These are phyloP conservation scores for Orchesellides sinensis DNA, from an alignment of 2,888 invertebrate species.

Conservation along the genomic window DNA sequence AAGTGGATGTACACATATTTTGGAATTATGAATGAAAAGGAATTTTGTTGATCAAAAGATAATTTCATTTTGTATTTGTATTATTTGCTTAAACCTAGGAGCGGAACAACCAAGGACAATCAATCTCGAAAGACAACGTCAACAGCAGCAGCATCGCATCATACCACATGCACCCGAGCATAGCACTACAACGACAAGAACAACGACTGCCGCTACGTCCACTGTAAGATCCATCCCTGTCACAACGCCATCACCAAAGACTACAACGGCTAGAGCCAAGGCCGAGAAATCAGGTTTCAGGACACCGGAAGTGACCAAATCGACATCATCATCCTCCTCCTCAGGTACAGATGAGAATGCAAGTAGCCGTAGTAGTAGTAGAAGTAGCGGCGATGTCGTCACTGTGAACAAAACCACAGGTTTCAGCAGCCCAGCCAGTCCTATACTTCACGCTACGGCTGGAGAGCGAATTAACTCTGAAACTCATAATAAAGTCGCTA, in stretches of 20 bases:
- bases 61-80: slow-evolving; percentile 13
- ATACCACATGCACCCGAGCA: slow-evolving; percentile 40
- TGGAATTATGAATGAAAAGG: background rate
- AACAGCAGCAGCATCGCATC: slow-evolving; percentile 53
- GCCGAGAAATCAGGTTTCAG: slow-evolving; percentile 45
- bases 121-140: slow-evolving; percentile 49
- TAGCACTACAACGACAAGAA: slow-evolving; percentile 24
- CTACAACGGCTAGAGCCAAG: slow-evolving; percentile 18
- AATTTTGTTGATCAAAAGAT: background rate
- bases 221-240: slow-evolving; percentile 11
- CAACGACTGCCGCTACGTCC: slow-evolving; percentile 12
- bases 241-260: slow-evolving; percentile 1
- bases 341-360: background rate
- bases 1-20: background rate
- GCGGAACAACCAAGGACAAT: slow-evolving; percentile 66
- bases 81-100: slow-evolving; percentile 58
- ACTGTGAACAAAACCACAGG: slow-evolving; percentile 1
- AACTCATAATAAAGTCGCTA: slow-evolving; percentile 59
- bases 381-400: background rate
- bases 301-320: slow-evolving; percentile 38
- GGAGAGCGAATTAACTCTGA: slow-evolving; percentile 52
- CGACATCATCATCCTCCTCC: slow-evolving; percentile 15
- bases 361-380: background rate
- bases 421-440: slow-evolving; percentile 34
- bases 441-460: slow-evolving; percentile 49